phyloP scores from a whole-genome alignment of 2,797 vertebrate species.

The Microctenopoma steveboyesi region DNA sequence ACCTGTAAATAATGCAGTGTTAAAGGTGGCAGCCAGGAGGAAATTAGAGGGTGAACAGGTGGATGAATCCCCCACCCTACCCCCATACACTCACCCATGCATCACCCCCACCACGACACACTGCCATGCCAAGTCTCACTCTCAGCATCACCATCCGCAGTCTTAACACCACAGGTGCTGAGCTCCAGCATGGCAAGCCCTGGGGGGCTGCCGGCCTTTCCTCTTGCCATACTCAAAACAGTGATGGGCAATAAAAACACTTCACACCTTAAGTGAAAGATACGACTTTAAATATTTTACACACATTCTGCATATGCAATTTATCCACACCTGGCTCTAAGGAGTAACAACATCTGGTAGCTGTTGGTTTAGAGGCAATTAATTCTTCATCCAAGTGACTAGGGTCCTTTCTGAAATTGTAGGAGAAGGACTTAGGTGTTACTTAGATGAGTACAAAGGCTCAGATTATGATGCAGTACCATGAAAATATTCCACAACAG shows the following conservation, averaged over 20 bases:
- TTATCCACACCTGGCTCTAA: slow-evolving; percentile 84
- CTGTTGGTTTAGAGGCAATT: slow-evolving; percentile 85
- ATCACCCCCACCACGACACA: slow-evolving; percentile 43
- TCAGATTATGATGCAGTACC: slow-evolving; percentile 34
- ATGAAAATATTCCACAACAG: slow-evolving; percentile 2
- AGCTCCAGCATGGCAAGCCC: slow-evolving; percentile 56
- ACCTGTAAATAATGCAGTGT: slow-evolving; percentile 86
- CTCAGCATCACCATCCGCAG: slow-evolving; percentile 48
- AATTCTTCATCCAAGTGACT: slow-evolving; percentile 74
- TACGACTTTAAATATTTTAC: slow-evolving; percentile 88
- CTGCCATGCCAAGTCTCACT: slow-evolving; percentile 57
- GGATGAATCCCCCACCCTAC: slow-evolving; percentile 50
- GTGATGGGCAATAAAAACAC: slow-evolving; percentile 85
- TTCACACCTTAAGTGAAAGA: slow-evolving; percentile 84
- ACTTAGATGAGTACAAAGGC: slow-evolving; percentile 45
- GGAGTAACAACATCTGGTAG: slow-evolving; percentile 83
- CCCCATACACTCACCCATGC: slow-evolving; percentile 35
- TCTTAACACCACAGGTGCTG: slow-evolving; percentile 78
- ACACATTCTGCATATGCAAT: slow-evolving; percentile 84
- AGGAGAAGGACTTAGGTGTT: slow-evolving; percentile 52
- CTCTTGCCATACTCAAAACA: slow-evolving; percentile 64
- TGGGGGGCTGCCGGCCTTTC: slow-evolving; percentile 60
- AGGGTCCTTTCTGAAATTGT: slow-evolving; percentile 66
- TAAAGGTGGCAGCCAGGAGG: slow-evolving; percentile 78
- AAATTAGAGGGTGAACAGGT: slow-evolving; percentile 76